Evolutionary conservation across 2,113 vertebrate genomes (phyloP), one percentile per base, ranked within the genome.

Genomic region (Aspiorhynchus laticeps): DNA sequence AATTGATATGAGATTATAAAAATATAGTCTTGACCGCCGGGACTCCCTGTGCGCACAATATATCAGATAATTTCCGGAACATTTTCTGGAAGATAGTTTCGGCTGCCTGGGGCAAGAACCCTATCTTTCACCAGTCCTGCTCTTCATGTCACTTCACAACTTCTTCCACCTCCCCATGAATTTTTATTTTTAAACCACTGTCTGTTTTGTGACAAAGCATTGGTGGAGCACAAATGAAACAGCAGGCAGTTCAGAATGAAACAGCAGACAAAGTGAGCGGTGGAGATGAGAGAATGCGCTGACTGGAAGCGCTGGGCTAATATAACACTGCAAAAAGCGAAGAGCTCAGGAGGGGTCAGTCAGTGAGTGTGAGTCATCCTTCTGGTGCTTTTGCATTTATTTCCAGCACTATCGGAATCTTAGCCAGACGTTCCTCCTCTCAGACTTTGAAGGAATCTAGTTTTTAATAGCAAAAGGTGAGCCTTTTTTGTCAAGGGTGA

Each of bases 141-240:
- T 84, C 36, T 85, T 87, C 11, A 82, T 85, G 59, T 83, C 79
- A 61, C 76, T 80, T 61, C 21, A 61, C 36, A 83, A 85, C 89
- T 91, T 93, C 91, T 91, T 92, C 90, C 92, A 92, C 86, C 91
- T 90, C 87, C 91, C 87, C 46, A 81, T 84, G 41, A 38, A 92
- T 91, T 90, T 93, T 93, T 93, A 94, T 94, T 95, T 84, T 84
- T 93, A 92, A 93, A 94, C 90, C 85, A 85, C 67, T 75, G 89
- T 88, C 89, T 94, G 88, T 80, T 83, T 92, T 91, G 87, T 91
- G 90, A 92, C 91, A 93, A 90, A 85, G 85, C 77, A 86, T 90
- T 89, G 91, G 89, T 78, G 26, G 86, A 89, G 85, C 87, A 84
- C 90, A 87, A 88, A 87, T 86, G 75, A 86, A 89, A 76, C 85